These are phyloP conservation scores for Desmodus rotundus DNA, from an alignment of 2,113 vertebrate species.

Conservation along the genomic window DNA sequence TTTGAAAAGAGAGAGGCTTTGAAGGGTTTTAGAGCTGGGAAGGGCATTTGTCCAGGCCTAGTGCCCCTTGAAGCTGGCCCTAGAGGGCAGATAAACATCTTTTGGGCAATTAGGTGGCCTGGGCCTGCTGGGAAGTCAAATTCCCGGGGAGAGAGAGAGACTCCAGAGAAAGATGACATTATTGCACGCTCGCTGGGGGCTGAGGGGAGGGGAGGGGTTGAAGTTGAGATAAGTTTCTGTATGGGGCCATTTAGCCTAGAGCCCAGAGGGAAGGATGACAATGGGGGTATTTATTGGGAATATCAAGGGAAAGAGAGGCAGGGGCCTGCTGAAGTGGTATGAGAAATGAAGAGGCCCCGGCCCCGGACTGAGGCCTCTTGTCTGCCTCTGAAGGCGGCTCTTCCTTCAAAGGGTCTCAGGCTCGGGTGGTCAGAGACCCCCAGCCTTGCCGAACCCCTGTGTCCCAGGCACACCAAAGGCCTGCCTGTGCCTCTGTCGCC, in stretches of 20 bases:
- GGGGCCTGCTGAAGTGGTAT: not conserved
- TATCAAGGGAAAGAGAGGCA: not conserved
- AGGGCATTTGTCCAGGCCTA: not conserved
- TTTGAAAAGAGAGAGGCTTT: not conserved
- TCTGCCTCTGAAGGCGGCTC: accelerated
- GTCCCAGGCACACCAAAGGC: not conserved
- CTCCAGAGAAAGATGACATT: not conserved
- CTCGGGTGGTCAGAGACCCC: not conserved
- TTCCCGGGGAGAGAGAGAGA: not conserved
- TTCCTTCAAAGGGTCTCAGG: not conserved
- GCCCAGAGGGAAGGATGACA: not conserved
- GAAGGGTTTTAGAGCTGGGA: not conserved
- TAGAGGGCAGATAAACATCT: not conserved
- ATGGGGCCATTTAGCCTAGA: not conserved
- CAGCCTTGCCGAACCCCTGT: not conserved
- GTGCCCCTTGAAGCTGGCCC: not conserved
- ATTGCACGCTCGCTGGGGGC: not conserved
- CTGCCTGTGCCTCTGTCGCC: not conserved
- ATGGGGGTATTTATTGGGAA: constrained; percentile 37
- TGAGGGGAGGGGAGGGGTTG: not conserved
- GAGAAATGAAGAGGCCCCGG: not conserved
- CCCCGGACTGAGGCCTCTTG: not conserved
- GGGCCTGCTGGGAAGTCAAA: not conserved
- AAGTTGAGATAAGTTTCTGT: constrained; percentile 18
- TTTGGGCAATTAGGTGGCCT: not conserved